Base-by-base conservation (phyloP, 2,797 vertebrate genomes). In the Hippopotamyrus pictus region DNA sequence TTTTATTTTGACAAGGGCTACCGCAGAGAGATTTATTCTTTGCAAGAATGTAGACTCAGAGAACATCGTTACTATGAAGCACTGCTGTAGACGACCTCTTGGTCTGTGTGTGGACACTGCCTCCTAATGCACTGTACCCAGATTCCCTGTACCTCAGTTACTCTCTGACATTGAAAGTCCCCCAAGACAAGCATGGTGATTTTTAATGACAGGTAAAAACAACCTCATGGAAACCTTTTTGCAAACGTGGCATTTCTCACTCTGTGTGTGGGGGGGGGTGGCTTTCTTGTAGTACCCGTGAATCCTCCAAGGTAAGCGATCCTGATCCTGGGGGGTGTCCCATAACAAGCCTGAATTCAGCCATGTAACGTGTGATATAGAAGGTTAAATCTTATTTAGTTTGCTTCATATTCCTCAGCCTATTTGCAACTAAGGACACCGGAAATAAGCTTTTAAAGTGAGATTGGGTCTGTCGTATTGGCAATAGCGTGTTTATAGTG, bases 341-440 rank as follows among this genome's bases (percentile, higher is more conserved):
- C 25, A 3, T 46, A 65, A 69, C 37, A 88, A 2, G n/a, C 54
- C 37, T 19, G 86, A 2, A 9, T 69, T 62, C 19, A 19, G 9
- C 17, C 41, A 65, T 46, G 17, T 73, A 73, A 86, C 50, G 48
- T 14, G 41, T 53, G 37, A 88, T 22, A 62, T 69, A 25, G 46
- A 88, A 88, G 57, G 41, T 25, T 65, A 44, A 48, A 76, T 62
- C 84, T 89, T 76, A 86, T 46, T 89, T 62, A 89, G 86, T 53
- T 69, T n/a, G 17, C 86, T 89, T 59, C 19, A 46, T 86, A 86
- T 87, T 87, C 62, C 33, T 73, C 22, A 69, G 59, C 57, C 9
- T 19, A 65, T 50, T 65, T 85, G 22, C 44, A 51, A 7, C 76
- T 59, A 88, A 65, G 86, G 86, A 88, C 62, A 73, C 89, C 14